phyloP scores from a whole-genome alignment of 2,888 invertebrate species.

The Tipula lateralis region DNA sequence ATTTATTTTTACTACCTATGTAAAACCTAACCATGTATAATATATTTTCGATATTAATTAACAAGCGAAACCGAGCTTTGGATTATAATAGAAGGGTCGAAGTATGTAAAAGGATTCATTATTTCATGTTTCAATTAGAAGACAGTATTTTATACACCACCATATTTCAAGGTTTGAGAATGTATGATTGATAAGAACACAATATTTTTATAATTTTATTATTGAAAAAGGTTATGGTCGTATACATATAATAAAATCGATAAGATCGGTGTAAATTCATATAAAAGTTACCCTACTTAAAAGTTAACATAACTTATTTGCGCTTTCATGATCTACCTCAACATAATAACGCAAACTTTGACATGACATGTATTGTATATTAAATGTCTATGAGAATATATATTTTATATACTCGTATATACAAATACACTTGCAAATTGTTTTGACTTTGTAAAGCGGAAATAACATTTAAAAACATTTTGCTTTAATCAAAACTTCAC shows the following conservation, averaged over 20 bases:
- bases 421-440: no score
- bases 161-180: neutral
- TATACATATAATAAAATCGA: neutral
- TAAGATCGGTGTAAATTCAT: neutral
- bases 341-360: neutral
- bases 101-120: neutral
- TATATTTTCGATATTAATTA: no score
- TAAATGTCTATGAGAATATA: neutral
- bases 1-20: no score
- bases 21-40: no score
- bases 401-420: no score
- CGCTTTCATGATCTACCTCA: neutral
- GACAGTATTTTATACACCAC: neutral
- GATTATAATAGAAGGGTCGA: no score
- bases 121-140: neutral
- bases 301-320: neutral
- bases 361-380: no score
- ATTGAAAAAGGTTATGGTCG: neutral
- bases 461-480: neutral
- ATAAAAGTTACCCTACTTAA: neutral
- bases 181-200: neutral
- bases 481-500: neutral
- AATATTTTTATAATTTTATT: neutral
- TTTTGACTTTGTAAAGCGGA: neutral
- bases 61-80: no score